Percentiles rank a stretch among this genome's conserved stretches.
These are phyloP conservation scores for Melanotaenia duboulayi DNA, from an alignment of 2,113 vertebrate species.

Conservation along the genomic window DNA sequence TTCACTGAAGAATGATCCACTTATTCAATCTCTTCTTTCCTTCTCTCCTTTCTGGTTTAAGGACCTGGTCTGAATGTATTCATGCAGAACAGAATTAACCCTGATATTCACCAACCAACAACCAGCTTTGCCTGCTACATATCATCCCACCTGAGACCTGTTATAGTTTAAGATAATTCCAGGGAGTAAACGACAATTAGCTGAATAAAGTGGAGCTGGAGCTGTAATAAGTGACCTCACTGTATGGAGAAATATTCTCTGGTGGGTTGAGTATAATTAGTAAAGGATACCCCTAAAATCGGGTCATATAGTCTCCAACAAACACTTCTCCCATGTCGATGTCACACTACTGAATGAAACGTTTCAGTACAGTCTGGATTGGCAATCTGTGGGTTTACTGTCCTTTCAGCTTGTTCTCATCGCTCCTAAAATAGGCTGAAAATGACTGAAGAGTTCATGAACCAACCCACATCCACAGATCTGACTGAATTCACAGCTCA, in stretches of 20 bases:
- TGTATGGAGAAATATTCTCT: conserved; percentile 62
- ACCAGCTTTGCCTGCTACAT: conserved; percentile 27
- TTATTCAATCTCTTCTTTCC: not conserved
- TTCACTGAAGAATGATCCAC: not conserved
- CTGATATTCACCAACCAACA: conserved; percentile 50
- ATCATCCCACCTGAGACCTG: conserved; percentile 40
- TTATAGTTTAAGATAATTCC: conserved; percentile 66
- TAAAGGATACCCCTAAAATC: conserved; percentile 66
- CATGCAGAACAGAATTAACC: not conserved
- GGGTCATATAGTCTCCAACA: conserved; percentile 63
- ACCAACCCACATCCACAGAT: too few species aligned
- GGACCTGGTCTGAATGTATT: not conserved
- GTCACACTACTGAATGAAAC: conserved; percentile 36
- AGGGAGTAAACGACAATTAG: conserved; percentile 66
- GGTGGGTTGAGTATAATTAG: conserved; percentile 67
- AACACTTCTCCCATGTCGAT: conserved; percentile 38
- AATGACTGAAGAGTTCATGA: too few species aligned
- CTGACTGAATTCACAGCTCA: too few species aligned
- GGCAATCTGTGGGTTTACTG: too few species aligned
- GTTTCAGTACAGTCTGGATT: not conserved
- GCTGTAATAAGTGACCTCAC: conserved; percentile 65
- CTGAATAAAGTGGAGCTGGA: conserved; percentile 66
- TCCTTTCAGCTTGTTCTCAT: too few species aligned
- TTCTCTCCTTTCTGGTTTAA: conserved; percentile 9
- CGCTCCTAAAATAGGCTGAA: too few species aligned